A percentile compares a stretch with the other conserved stretches of the same genome.
phyloP scores from a whole-genome alignment of 2,113 vertebrate genomes.

The Mastomys natalensis region DNA sequence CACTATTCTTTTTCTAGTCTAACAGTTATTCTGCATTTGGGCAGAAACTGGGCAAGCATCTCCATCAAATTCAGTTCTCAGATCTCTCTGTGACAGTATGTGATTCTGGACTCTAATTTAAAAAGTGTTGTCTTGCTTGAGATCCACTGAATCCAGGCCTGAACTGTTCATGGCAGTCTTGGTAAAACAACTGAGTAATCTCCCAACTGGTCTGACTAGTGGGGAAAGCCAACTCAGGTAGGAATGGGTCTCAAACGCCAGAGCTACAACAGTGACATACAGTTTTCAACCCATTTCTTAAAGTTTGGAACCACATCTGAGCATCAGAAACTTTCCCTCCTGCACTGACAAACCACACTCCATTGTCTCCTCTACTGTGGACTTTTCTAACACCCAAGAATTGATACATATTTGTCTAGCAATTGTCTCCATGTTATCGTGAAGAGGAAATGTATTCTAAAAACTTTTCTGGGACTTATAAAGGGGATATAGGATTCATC shows the following conservation, averaged over 20 bases:
- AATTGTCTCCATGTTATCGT: neutral
- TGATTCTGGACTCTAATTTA: neutral
- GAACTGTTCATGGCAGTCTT: neutral
- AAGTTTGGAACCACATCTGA: neutral
- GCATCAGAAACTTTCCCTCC: neutral
- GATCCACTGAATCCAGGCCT: neutral
- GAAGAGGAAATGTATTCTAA: neutral
- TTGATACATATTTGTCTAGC: neutral
- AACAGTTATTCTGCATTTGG: neutral
- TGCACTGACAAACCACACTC: neutral
- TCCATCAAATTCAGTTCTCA: neutral
- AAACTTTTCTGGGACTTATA: slow-evolving; percentile 19
- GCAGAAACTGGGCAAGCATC: neutral
- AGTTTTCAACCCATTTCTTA: neutral
- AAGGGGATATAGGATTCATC: neutral
- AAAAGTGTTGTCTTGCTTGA: neutral
- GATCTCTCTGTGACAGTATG: neutral
- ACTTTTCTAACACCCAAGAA: neutral
- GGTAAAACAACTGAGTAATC: neutral
- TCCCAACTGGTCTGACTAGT: neutral
- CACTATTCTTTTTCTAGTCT: neutral
- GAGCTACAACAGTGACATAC: neutral
- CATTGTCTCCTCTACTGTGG: neutral
- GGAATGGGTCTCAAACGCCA: neutral
- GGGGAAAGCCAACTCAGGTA: neutral